Evolutionary conservation across 2,797 vertebrate genomes (phyloP).

Genomic region (Molossus molossus): DNA sequence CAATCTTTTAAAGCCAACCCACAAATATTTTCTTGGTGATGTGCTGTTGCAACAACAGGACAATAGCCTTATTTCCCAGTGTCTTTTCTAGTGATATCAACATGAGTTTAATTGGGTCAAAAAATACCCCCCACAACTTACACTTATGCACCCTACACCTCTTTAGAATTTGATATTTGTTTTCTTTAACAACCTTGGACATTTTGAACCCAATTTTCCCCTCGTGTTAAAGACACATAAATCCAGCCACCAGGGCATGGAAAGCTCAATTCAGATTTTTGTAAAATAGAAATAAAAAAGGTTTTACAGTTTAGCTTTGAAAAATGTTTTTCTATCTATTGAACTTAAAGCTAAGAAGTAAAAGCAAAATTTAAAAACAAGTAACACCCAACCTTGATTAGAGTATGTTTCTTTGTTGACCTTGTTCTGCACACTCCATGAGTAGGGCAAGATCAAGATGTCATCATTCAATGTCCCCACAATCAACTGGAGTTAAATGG

Average conservation of each 20-base stretch:
- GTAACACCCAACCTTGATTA: neutral
- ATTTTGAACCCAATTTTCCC: neutral
- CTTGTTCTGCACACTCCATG: rapidly evolving
- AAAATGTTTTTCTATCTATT: neutral
- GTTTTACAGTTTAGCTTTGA: neutral
- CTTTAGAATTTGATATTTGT: constrained; percentile 22
- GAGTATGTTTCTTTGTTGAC: neutral
- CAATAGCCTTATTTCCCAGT: constrained; percentile 11
- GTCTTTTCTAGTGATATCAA: constrained; percentile 13
- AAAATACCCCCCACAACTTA: neutral
- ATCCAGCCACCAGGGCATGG: neutral
- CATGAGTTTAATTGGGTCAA: neutral
- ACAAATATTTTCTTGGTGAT: constrained; percentile 50
- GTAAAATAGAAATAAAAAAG: neutral
- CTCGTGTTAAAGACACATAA: constrained; percentile 8
- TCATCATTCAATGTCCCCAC: neutral
- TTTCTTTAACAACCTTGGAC: constrained; percentile 1
- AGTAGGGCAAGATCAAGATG: neutral
- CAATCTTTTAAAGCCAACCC: constrained; percentile 73
- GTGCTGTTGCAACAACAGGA: neutral
- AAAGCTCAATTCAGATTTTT: constrained; percentile 41
- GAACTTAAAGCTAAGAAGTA: neutral
- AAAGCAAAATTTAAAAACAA: neutral
- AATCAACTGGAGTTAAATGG: neutral
- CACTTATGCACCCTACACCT: neutral